Percentiles rank a stretch among this genome's conserved stretches.
Conservation (phyloP, 2,888 invertebrate species). For the Beris morrisii region DNA sequence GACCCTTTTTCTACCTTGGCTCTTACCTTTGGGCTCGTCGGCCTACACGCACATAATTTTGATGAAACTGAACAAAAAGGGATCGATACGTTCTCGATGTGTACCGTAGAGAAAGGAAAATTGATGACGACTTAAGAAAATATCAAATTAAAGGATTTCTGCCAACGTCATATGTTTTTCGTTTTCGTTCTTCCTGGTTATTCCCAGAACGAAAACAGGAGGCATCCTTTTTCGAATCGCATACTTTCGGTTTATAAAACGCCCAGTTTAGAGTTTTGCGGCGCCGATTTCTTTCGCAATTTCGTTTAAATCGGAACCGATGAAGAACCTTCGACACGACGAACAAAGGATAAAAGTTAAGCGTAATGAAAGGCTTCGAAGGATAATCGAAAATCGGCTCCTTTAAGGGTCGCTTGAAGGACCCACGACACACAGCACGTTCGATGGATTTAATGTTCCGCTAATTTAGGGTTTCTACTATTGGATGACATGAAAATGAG, state of each 20-base stretch:
- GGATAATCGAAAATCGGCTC: constrained; percentile 34
- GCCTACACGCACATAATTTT: constrained; percentile 20
- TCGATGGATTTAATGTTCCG: constrained; percentile 31
- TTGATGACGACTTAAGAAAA: constrained; percentile 40
- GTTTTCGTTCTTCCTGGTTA: constrained; percentile 31
- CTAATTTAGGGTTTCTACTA: constrained; percentile 33
- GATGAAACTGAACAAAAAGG: constrained; percentile 26
- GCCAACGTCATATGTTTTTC: constrained; percentile 42
- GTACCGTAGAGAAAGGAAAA: constrained; percentile 34
- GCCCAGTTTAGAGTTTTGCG: not conserved
- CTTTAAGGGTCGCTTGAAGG: constrained; percentile 24
- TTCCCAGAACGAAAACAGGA: constrained; percentile 17
- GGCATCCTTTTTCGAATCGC: constrained; percentile 22
- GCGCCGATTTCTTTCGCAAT: constrained; percentile 41
- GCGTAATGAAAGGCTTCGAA: constrained; percentile 38
- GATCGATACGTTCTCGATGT: constrained; percentile 24
- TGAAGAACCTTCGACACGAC: constrained; percentile 12
- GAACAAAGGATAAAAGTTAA: constrained; percentile 37
- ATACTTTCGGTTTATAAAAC: too few relatives aligned
- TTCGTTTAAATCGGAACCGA: constrained; percentile 28
- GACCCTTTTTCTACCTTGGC: constrained; percentile 23
- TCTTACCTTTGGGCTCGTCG: constrained; percentile 18
- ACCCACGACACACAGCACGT: constrained; percentile 17
- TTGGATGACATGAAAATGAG: constrained; percentile 35
- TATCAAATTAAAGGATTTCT: constrained; percentile 43